Base-by-base conservation (phyloP, 2,113 vertebrate species). In the Pampusana beccarii region DNA sequence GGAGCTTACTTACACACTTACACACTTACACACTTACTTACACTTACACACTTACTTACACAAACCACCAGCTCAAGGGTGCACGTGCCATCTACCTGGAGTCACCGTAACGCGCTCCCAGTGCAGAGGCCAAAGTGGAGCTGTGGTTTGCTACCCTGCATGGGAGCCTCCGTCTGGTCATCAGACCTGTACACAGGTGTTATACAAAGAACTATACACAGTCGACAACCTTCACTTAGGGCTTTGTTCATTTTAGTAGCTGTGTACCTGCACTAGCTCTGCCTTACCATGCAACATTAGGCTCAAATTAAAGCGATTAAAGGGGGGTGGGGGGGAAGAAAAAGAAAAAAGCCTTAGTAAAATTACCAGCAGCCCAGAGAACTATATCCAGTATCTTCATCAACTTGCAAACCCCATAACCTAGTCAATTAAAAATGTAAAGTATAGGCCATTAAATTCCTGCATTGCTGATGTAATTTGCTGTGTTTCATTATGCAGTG, bases 351-450 rank as follows among this genome's bases (percentile, higher is more conserved):
- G 7, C 60, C 36, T 33, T 57, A 75, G 62, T 51, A 79, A 93
- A 93, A 81, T 80, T 80, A 75, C 29, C 48, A 90, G 53, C 54
- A 90, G 81, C 42, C 40, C 36, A 80, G 36, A 85, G 58, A 90
- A 26, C 54, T 77, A 11, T 36, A 89, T 29, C n/a, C 25, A 6
- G 16, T 79, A 23, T 75, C 58, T 80, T 86, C 77, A 72, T 62
- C 81, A 66, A 48, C 71, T 62, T 5, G 3, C 67, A 96, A 91
- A 78, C 6, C 31, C 51, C 50, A 82, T 79, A 97, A 64, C 31
- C 72, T 79, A 93, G 86, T 89, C 64, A 90, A 88, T 96, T 91
- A 94, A 95, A 93, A 80, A 94, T 73, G 69, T 74, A 93, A 94
- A 90, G 62, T 70, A 57, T 16, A 82, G 80, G 56, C 80, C 86